Evolutionary conservation across 2,888 invertebrate species (phyloP), one percentile per base, ranked within the genome.

Genomic region (Trachelus tabidus): DNA sequence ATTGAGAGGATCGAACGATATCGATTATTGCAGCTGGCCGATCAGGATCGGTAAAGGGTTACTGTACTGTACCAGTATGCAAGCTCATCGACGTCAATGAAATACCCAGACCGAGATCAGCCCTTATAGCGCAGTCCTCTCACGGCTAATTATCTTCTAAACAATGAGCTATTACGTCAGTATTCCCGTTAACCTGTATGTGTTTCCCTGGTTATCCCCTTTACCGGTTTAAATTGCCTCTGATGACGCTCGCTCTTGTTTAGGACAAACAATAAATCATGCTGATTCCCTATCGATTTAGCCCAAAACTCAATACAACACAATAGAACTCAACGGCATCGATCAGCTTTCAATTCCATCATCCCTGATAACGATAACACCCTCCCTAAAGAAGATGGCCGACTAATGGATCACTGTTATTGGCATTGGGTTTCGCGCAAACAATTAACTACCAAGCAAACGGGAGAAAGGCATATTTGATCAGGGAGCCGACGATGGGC

Each of bases 111-210:
- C 12, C 31, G 76, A 77, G 79, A 82, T 82, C 78, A 76, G 68
- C 76, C 78, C 79, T 80, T 79, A 79, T 69, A 79, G 73, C 68
- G 75, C 77, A 71, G 68, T 37, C 74, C 73, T 79, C 77, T 73
- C 68, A 73, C 73, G 75, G 73, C 78, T 76, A 81, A 81, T 84
- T 81, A 81, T 80, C 78, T 76, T 75, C 80, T 77, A 81, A 82
- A 83, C 80, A 81, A 83, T 79, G 80, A 79, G 71, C 79, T 75
- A 79, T 81, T 78, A 79, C 73, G 76, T 73, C 73, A 75, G 73
- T 77, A 73, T 68, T 73, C 73, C 76, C 75, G 78, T 69, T 78
- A 79, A 68, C 76, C 69, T 79, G 79, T 34, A 76, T 78, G 76
- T 73, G 75, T 77, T 79, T 79, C 75, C 71, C 73, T 76, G 75